A percentile compares a stretch with the other conserved stretches of the same genome.
These are phyloP conservation scores for Mobula birostris DNA, from an alignment of 2,113 vertebrate species.

Conservation along the genomic window DNA sequence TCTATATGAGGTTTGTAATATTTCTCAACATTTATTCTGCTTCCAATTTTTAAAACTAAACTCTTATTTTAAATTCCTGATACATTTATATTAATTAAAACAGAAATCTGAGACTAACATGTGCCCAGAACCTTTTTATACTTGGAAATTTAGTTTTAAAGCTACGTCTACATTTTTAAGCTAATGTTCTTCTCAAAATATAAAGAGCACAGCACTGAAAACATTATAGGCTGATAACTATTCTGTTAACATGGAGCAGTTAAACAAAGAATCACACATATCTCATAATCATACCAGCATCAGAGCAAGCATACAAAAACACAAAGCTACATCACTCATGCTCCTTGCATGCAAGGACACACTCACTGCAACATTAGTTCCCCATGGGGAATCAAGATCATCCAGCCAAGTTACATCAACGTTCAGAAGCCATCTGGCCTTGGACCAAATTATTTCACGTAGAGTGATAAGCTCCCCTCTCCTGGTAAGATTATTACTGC, in stretches of 20 bases:
- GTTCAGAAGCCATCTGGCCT: constrained; percentile 8
- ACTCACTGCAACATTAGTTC: neutral
- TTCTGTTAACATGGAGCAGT: neutral
- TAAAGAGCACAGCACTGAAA: neutral
- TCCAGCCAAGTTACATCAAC: neutral
- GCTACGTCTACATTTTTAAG: neutral
- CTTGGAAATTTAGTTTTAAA: neutral
- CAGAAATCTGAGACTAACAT: too few relatives aligned
- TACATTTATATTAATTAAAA: too few relatives aligned
- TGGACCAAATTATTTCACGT: neutral
- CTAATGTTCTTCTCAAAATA: neutral
- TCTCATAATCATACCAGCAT: neutral
- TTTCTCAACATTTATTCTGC: too few relatives aligned
- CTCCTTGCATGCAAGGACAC: neutral
- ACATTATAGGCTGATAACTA: too few relatives aligned
- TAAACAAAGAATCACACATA: neutral
- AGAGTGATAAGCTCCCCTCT: neutral
- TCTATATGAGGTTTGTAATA: too few relatives aligned
- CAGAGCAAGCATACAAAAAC: neutral
- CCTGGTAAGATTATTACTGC: neutral
- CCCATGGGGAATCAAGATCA: neutral
- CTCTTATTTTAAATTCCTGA: too few relatives aligned
- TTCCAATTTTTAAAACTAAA: too few relatives aligned
- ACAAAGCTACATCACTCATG: neutral
- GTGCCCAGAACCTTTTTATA: neutral